Percentiles rank a stretch among this genome's conserved stretches.
phyloP scores from a whole-genome alignment of 1,140 invertebrate genomes.

The Drosophila oshimai region DNA sequence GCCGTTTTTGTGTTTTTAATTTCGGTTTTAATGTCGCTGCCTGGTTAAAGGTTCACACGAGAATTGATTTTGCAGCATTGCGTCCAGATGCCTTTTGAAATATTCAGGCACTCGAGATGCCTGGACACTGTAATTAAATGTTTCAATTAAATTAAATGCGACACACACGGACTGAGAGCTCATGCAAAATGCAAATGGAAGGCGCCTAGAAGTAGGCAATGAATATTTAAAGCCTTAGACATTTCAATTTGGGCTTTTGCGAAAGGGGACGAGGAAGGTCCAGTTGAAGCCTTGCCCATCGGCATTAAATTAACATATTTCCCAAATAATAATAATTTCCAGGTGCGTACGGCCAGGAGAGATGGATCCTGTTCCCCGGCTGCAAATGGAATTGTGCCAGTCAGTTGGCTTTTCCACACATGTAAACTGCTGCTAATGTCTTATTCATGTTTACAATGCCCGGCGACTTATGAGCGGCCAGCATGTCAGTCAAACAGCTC shows the following conservation, averaged over 20 bases:
- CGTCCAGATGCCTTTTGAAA: background rate
- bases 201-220: slow-evolving; percentile 46
- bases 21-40: background rate
- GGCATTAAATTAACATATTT: slow-evolving; percentile 80
- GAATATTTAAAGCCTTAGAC: slow-evolving; percentile 67
- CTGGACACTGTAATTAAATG: slow-evolving; percentile 48
- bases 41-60: slow-evolving; percentile 5
- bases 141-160: slow-evolving; percentile 73
- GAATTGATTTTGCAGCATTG: slow-evolving; percentile 8
- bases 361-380: slow-evolving; percentile 28
- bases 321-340: slow-evolving; percentile 76
- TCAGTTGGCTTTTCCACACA: slow-evolving; percentile 52
- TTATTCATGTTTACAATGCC: slow-evolving; percentile 76
- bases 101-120: slow-evolving; percentile 28
- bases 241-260: slow-evolving; percentile 61
- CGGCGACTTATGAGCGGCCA: slow-evolving; percentile 41
- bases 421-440: slow-evolving; percentile 75
- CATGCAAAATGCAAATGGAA: slow-evolving; percentile 30
- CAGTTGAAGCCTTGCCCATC: slow-evolving; percentile 55
- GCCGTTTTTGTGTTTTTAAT: background rate
- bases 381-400: slow-evolving; percentile 40
- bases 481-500: slow-evolving; percentile 21
- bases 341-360: background rate
- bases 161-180: slow-evolving; percentile 13
- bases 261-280: background rate